Percentiles rank a stretch among this genome's conserved stretches.
These are phyloP conservation scores for Bemisia tabaci DNA, from an alignment of 1,140 invertebrate species.

Conservation along the genomic window DNA sequence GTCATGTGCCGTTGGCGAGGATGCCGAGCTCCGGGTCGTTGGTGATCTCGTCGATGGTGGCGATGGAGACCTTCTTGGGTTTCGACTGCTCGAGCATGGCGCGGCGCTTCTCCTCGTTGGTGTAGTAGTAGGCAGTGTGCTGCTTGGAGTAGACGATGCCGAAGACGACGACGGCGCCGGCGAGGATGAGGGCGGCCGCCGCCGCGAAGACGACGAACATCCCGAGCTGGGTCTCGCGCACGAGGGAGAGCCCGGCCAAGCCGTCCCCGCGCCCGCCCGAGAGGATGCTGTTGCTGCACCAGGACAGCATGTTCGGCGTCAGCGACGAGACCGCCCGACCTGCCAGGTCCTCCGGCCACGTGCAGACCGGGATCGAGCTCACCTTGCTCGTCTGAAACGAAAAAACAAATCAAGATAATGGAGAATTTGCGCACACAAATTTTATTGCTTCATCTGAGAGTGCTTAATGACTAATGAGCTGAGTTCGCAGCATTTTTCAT, in stretches of 20 bases:
- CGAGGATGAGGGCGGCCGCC: slow-evolving; percentile 37
- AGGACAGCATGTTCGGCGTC: slow-evolving; percentile 33
- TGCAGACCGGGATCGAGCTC: slow-evolving; percentile 27
- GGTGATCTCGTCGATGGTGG: slow-evolving; percentile 32
- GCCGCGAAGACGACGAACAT: slow-evolving; percentile 37
- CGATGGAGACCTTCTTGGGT: slow-evolving; percentile 27
- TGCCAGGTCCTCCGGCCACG: slow-evolving; percentile 34
- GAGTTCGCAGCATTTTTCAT: too few species aligned
- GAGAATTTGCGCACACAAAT: too few species aligned
- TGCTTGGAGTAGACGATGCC: slow-evolving; percentile 41
- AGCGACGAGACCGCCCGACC: slow-evolving; percentile 36
- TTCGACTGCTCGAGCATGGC: slow-evolving; percentile 15
- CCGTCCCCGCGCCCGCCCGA: slow-evolving; percentile 22
- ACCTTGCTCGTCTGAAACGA: too few species aligned
- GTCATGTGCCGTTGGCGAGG: slow-evolving; percentile 23
- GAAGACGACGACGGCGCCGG: slow-evolving; percentile 31
- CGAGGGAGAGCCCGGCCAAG: slow-evolving; percentile 25
- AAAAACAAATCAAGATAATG: too few species aligned
- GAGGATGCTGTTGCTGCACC: slow-evolving; percentile 33
- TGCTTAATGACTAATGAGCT: too few species aligned
- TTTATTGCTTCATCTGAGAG: too few species aligned
- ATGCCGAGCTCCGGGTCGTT: slow-evolving; percentile 28
- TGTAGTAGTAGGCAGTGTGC: slow-evolving; percentile 55
- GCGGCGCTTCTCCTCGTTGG: slow-evolving; percentile 34
- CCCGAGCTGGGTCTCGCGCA: slow-evolving; percentile 39